A percentile compares a stretch with the other conserved stretches of the same genome.
These are phyloP conservation scores for Daboia siamensis DNA, from an alignment of 2,113 vertebrate genomes.

Conservation along the genomic window DNA sequence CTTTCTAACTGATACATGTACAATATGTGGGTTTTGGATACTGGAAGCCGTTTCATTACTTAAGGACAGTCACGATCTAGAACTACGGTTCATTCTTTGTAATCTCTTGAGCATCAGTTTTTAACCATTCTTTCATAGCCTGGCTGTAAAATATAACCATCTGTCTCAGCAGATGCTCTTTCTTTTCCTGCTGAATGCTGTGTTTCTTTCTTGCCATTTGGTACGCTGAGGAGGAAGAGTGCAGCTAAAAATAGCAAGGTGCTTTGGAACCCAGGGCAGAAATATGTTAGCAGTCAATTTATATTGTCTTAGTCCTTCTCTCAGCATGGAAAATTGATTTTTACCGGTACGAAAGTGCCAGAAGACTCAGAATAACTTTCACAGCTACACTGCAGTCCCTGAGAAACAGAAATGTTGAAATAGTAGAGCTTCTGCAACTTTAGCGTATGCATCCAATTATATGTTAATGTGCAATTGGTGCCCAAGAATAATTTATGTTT, in stretches of 20 bases:
- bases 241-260: constrained; percentile 78
- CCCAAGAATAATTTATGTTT: background rate
- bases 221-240: constrained; percentile 69
- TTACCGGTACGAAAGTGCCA: constrained; percentile 61
- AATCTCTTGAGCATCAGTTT: background rate
- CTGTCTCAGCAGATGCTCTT: constrained; percentile 37
- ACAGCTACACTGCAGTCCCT: constrained; percentile 27
- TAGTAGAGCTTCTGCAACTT: constrained; percentile 9
- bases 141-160: constrained; percentile 46
- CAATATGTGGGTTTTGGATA: background rate
- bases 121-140: constrained; percentile 34
- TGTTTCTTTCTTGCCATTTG: constrained; percentile 70
- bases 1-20: constrained; percentile 1
- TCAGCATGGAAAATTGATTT: constrained; percentile 71
- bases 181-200: constrained; percentile 65
- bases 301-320: constrained; percentile 74
- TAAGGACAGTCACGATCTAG: background rate
- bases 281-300: constrained; percentile 64
- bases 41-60: background rate
- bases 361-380: constrained; percentile 65
- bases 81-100: background rate
- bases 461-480: background rate
- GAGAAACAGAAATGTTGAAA: constrained; percentile 45
- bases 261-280: constrained; percentile 55
- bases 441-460: background rate